A percentile compares a stretch with the other conserved stretches of the same genome.
Conservation (phyloP, 2,888 invertebrate species). For the Tiphia femorata region DNA sequence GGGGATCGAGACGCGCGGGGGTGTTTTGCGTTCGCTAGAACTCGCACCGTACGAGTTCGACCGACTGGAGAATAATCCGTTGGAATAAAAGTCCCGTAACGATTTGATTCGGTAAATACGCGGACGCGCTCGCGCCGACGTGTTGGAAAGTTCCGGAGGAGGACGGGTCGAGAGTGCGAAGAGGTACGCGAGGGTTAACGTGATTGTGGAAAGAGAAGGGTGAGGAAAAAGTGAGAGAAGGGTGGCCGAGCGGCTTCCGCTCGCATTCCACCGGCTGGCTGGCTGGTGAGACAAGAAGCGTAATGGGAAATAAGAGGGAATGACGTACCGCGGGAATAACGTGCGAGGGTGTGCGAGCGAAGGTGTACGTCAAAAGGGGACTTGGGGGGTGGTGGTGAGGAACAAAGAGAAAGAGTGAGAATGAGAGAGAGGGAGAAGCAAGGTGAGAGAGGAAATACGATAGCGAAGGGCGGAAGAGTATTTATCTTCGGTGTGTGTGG, state of each 20-base stretch:
- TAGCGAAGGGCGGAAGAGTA: neutral
- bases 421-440: constrained; percentile 11
- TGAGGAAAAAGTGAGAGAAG: neutral
- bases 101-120: constrained; percentile 27
- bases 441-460: constrained; percentile 1
- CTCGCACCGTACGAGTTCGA: too few relatives aligned
- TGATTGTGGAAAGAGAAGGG: neutral
- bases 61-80: constrained; percentile 34
- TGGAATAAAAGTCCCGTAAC: constrained; percentile 35
- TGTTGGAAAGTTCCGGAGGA: too few relatives aligned
- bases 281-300: constrained; percentile 4
- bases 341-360: neutral
- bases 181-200: too few relatives aligned
- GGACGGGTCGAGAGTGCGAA: too few relatives aligned
- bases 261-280: constrained; percentile 2
- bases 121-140: too few relatives aligned
- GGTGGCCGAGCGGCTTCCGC: too few relatives aligned
- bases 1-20: too few relatives aligned
- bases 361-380: constrained; percentile 1
- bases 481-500: neutral
- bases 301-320: constrained; percentile 17
- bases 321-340: constrained; percentile 13
- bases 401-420: too few relatives aligned
- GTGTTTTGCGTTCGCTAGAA: constrained; percentile 14
- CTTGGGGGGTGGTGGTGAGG: too few relatives aligned